Percentiles rank a stretch among this genome's conserved stretches.
These are phyloP conservation scores for Typhlichthys subterraneus DNA, from an alignment of 2,797 vertebrate species.

Conservation along the genomic window DNA sequence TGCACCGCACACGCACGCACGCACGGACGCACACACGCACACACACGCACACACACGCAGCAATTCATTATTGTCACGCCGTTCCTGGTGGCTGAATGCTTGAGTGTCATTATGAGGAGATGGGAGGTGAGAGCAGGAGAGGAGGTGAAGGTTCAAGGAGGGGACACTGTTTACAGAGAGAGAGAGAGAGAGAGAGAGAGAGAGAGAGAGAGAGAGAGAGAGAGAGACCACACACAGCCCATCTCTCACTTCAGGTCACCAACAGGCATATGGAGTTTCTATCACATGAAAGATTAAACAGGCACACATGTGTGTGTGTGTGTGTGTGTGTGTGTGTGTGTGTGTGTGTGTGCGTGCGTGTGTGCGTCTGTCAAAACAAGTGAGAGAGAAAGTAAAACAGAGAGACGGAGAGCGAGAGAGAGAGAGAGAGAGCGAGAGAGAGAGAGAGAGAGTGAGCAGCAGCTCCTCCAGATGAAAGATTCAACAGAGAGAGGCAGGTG, in stretches of 20 bases:
- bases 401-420: constrained; percentile 7
- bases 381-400: constrained; percentile 12
- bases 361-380: too few species aligned
- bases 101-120: background rate
- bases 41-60: constrained; percentile 31
- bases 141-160: constrained; percentile 6
- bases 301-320: constrained; percentile 39
- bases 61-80: constrained; percentile 5
- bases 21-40: constrained; percentile 16
- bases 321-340: constrained; percentile 10
- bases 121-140: too few species aligned
- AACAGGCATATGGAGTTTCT: constrained; percentile 68
- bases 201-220: constrained; percentile 26
- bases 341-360: constrained; percentile 1
- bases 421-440: constrained; percentile 21
- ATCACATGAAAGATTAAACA: constrained; percentile 73
- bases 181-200: constrained; percentile 28
- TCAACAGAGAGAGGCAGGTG: constrained; percentile 73
- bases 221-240: constrained; percentile 9
- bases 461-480: constrained; percentile 73
- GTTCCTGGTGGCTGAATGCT: too few species aligned
- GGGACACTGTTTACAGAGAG: constrained; percentile 1
- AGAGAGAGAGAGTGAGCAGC: background rate
- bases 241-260: constrained; percentile 51
- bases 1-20: constrained; percentile 7